These are phyloP conservation scores for Conus betulinus DNA, from an alignment of 1,140 invertebrate genomes.

Conservation along the genomic window DNA sequence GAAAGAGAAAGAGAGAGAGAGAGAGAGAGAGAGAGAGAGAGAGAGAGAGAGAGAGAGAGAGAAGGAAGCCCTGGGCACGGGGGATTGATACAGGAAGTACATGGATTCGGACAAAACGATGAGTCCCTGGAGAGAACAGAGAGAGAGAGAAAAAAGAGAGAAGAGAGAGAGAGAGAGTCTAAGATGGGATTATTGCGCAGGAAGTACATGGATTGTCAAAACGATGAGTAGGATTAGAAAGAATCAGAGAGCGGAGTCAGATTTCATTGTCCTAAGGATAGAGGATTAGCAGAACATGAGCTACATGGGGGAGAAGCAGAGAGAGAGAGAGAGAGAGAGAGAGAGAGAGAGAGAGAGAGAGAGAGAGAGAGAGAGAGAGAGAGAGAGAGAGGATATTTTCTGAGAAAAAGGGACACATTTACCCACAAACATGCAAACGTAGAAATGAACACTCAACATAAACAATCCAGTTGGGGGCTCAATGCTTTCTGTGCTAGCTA, in stretches of 20 bases:
- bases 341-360: conserved; percentile 29
- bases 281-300: too few relatives aligned
- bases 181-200: too few relatives aligned
- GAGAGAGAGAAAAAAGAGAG: too few relatives aligned
- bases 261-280: too few relatives aligned
- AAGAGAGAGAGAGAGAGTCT: conserved; percentile 29
- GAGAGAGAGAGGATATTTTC: background rate
- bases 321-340: conserved; percentile 30
- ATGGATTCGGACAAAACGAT: background rate
- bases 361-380: conserved; percentile 15
- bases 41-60: background rate
- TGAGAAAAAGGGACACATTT: background rate
- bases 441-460: too few relatives aligned
- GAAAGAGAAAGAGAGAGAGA: background rate
- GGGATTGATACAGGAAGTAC: background rate
- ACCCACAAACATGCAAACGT: too few relatives aligned
- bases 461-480: too few relatives aligned
- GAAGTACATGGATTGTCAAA: too few relatives aligned
- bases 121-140: too few relatives aligned
- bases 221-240: too few relatives aligned
- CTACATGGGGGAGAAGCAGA: background rate
- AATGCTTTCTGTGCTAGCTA: too few relatives aligned
- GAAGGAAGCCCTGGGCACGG: background rate
- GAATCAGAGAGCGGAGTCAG: too few relatives aligned
- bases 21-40: background rate